phyloP scores from a whole-genome alignment of 2,113 vertebrate species.

The Mustelus asterias region DNA sequence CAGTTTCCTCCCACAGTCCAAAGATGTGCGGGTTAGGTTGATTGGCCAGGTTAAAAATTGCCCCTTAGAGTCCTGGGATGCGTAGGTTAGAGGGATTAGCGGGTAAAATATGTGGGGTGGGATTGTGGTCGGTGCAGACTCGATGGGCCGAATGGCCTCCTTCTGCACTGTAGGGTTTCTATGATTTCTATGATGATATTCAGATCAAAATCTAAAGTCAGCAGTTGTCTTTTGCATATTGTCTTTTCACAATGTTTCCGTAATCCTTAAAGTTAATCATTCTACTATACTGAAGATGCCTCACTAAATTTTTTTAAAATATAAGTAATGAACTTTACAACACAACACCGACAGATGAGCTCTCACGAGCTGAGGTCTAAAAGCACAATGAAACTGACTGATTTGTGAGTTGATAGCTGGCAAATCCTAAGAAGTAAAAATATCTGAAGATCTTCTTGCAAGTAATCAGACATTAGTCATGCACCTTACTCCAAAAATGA shows the following conservation, averaged over 20 bases:
- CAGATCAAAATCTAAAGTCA: not conserved
- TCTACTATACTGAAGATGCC: not conserved
- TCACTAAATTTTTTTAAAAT: not conserved
- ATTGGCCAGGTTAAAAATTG: too few species aligned
- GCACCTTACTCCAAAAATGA: not conserved
- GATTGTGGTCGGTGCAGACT: too few species aligned
- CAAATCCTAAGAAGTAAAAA: not conserved
- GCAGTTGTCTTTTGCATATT: not conserved
- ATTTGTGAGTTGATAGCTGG: not conserved
- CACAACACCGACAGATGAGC: not conserved
- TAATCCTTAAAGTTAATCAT: not conserved
- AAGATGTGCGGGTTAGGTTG: too few species aligned
- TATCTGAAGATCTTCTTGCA: not conserved
- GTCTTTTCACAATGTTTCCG: not conserved
- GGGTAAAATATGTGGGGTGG: too few species aligned
- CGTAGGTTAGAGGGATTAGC: too few species aligned
- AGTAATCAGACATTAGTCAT: constrained; percentile 6
- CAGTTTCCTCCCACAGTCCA: too few species aligned
- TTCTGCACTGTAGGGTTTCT: too few species aligned
- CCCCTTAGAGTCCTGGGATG: too few species aligned
- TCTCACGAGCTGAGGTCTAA: not conserved
- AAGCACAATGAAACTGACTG: not conserved
- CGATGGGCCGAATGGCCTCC: too few species aligned
- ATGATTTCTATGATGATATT: too few species aligned
- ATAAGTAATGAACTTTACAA: not conserved